These are phyloP conservation scores for Porites cylindrica DNA, from an alignment of 92 coral and sea anemone species.

Conservation along the genomic window DNA sequence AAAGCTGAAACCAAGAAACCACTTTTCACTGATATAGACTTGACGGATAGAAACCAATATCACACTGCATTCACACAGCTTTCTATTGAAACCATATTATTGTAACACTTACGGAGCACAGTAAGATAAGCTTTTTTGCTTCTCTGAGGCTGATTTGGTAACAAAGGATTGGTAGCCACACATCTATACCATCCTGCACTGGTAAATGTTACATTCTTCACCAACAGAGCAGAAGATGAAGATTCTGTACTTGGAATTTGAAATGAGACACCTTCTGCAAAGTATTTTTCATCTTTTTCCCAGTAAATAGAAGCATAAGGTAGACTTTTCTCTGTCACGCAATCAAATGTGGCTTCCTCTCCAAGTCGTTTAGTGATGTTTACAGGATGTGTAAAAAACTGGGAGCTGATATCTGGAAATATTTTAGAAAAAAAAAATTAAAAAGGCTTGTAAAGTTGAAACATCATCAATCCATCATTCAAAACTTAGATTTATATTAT, in stretches of 20 bases:
- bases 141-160: constrained; percentile 60
- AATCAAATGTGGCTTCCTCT: constrained; percentile 72
- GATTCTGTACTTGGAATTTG: constrained; percentile 61
- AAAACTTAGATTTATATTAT: too few species aligned
- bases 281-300: constrained; percentile 84
- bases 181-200: constrained; percentile 94
- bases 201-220: constrained; percentile 72
- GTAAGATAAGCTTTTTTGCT: constrained; percentile 75
- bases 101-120: constrained; percentile 85
- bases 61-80: too few species aligned
- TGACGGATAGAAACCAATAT: too few species aligned
- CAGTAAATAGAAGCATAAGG: constrained; percentile 85
- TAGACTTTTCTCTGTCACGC: constrained; percentile 80
- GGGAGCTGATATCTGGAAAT: constrained; percentile 71
- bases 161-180: constrained; percentile 89
- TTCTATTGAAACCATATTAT: too few species aligned
- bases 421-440: not conserved
- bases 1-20: too few species aligned
- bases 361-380: constrained; percentile 74
- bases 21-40: too few species aligned
- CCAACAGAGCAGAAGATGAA: constrained; percentile 80
- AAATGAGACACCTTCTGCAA: constrained; percentile 52
- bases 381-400: constrained; percentile 68
- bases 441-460: too few species aligned
- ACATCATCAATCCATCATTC: too few species aligned